Evolutionary conservation across 2,888 invertebrate genomes (phyloP), one percentile per base, ranked within the genome.

Genomic region (Sthenelais limicola): DNA sequence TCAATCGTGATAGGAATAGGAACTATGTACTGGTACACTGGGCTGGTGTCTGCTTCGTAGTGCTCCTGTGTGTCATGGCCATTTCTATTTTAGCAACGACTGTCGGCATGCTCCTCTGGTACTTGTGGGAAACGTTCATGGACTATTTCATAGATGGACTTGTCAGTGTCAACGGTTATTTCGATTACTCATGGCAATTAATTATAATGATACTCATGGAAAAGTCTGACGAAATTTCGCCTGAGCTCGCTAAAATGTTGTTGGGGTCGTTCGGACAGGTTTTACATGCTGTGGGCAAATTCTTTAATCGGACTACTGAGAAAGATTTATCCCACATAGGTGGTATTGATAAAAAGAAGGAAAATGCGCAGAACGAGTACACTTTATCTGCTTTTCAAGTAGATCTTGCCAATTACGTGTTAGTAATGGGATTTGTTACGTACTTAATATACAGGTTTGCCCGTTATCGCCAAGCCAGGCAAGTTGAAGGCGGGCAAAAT

Each of bases 41-140:
- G 48, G 71, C 71, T 18, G 71, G 71, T 15, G 66, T 71, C n/a
- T 62, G 62, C 62, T 71, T 62, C 30, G 71, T 71, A 35, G 49
- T 66, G 15, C 18, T 71, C 2, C 71, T 71, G 33, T 35, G 48
- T n/a, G 32, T 71, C 3, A 28, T 71, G 30, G 71, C 71, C 32
- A 51, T 51, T 4, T 33, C 66, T 43, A 49, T 71, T 15, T 9
- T 71, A 26, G 62, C 66, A 15, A 71, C 66, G 18, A 71, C 71
- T 26, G 51, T 71, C 18, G 70, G 54, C 38, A 70, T 70, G 70
- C 21, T 70, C 3, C 54, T 70, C 3, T 70, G 70, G 70, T 70
- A 70, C 35, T 56, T 70, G 28, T 70, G 70, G 70, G 70, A 70
- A 35, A 52, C 51, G 7, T 52, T 43, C 52, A 70, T 54, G 56